A percentile compares a stretch with the other conserved stretches of the same genome.
phyloP scores from a whole-genome alignment of 2,888 invertebrate genomes.

The Pterobdella sp. region DNA sequence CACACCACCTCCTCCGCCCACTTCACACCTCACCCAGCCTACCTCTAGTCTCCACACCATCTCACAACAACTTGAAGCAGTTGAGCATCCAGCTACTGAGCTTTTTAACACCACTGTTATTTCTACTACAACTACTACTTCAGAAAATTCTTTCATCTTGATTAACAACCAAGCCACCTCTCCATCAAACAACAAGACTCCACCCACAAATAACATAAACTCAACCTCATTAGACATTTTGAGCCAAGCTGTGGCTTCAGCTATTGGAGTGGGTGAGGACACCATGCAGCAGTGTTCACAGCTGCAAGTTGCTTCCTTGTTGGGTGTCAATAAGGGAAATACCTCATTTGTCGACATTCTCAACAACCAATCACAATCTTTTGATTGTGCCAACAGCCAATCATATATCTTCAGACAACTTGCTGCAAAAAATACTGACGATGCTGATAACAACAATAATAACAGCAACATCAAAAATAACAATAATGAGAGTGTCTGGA shows the following conservation, averaged over 20 bases:
- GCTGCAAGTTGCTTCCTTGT: constrained; percentile 7
- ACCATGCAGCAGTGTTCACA: constrained; percentile 5
- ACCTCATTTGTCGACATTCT: not conserved
- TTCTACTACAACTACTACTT: no score
- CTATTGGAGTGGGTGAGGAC: not conserved
- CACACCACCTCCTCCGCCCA: not conserved
- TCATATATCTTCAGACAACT: not conserved
- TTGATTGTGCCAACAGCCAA: not conserved
- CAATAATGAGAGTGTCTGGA: not conserved
- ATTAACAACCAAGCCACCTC: no score
- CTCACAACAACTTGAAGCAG: no score
- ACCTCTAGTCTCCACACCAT: no score
- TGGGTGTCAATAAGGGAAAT: not conserved
- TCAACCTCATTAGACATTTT: not conserved
- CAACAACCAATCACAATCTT: not conserved
- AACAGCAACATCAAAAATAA: not conserved
- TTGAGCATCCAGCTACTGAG: no score
- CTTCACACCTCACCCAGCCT: no score
- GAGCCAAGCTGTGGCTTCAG: not conserved
- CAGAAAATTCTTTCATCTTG: no score
- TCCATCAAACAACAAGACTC: no score
- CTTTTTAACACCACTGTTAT: no score
- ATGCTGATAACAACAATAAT: not conserved
- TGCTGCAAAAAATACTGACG: not conserved
- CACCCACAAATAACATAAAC: no score